Evolutionary conservation across 2,797 vertebrate genomes (phyloP).

Genomic region (Lacerta agilis): DNA sequence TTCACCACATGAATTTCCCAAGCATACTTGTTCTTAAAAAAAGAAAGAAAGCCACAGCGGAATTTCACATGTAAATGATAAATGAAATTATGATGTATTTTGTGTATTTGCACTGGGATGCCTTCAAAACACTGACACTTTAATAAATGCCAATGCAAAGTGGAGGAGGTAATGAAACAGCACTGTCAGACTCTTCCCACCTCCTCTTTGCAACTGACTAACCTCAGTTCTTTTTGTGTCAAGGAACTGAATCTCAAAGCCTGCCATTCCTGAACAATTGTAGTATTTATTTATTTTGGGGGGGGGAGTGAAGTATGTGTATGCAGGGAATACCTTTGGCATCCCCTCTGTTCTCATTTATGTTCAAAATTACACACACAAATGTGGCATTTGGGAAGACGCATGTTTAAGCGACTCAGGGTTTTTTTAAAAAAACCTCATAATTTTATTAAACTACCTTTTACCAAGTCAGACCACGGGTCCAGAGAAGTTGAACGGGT

Average conservation of each 20-base stretch:
- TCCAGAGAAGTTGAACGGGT: background rate
- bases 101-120: constrained; percentile 70
- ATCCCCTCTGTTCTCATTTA: constrained; percentile 25
- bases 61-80: constrained; percentile 60
- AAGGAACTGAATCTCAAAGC: constrained; percentile 24
- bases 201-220: constrained; percentile 55
- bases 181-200: constrained; percentile 60
- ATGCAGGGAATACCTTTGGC: constrained; percentile 14
- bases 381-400: background rate
- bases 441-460: background rate
- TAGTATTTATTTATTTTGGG: background rate
- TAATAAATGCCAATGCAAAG: constrained; percentile 77
- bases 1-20: background rate
- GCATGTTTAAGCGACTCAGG: background rate
- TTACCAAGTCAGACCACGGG: background rate
- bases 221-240: constrained; percentile 33
- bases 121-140: constrained; percentile 72
- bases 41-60: constrained; percentile 57
- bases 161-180: constrained; percentile 71
- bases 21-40: constrained; percentile 19
- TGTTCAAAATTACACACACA: background rate
- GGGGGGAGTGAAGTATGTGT: background rate
- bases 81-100: constrained; percentile 73
- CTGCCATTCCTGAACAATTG: constrained; percentile 31
- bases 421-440: background rate